phyloP scores from a whole-genome alignment of 2,113 vertebrate species.

The Malurus alboscapulatus region DNA sequence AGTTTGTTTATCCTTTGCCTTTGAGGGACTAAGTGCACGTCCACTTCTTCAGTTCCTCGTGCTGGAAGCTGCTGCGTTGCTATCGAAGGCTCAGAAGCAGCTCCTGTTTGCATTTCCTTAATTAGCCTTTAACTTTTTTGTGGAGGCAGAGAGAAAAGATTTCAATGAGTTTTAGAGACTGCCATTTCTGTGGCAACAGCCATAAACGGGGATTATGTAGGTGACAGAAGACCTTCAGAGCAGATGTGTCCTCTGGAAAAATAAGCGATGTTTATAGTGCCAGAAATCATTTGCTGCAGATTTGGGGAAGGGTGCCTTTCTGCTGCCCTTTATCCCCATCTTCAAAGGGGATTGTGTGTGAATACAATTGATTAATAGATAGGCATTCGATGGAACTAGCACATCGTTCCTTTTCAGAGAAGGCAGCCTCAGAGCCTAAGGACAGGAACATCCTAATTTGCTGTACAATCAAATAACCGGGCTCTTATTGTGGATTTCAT shows the following conservation, averaged over 20 bases:
- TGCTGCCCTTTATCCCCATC: not conserved
- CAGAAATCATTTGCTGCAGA: not conserved
- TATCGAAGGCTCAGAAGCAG: not conserved
- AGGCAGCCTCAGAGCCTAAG: not conserved
- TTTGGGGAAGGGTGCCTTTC: not conserved
- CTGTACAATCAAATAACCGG: not conserved
- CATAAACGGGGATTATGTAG: not conserved
- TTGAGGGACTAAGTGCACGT: not conserved
- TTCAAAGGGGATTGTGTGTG: not conserved
- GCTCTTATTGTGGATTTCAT: not conserved
- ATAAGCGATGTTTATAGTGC: not conserved
- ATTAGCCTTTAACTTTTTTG: conserved; percentile 10
- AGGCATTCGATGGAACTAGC: not conserved
- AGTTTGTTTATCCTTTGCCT: conserved; percentile 7
- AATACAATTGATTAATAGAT: conserved; percentile 11
- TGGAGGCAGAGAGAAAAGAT: not conserved
- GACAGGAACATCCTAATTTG: conserved; percentile 1
- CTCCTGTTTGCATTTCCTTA: conserved; percentile 25
- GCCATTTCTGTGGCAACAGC: not conserved
- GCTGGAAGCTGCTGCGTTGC: not conserved
- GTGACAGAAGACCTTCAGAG: not conserved
- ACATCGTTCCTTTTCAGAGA: not conserved
- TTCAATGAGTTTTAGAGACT: not conserved
- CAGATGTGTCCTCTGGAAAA: not conserved
- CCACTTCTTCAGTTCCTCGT: not conserved